Evolutionary conservation across 92 coral and sea anemone genomes (phyloP).

Genomic region (Epizoanthus scotinus): DNA sequence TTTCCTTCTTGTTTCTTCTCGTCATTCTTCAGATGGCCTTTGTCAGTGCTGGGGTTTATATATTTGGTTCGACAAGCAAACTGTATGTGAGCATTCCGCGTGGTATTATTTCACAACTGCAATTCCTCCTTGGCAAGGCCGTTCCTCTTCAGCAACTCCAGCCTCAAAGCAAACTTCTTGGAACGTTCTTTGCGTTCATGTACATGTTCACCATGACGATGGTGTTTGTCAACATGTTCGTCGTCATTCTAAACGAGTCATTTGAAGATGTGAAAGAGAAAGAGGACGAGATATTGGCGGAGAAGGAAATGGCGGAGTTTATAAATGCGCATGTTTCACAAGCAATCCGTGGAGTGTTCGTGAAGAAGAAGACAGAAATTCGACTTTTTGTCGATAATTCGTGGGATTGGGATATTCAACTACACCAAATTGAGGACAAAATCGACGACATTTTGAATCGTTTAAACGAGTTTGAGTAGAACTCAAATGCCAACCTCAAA

Average conservation of each 20-base stretch:
- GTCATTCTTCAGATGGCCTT: conserved; percentile 36
- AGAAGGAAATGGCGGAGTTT: conserved; percentile 27
- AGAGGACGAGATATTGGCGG: neutral
- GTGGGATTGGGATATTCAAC: neutral
- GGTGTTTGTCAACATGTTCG: neutral
- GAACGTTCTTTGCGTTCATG: conserved; percentile 3
- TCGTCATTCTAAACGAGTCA: too few relatives aligned
- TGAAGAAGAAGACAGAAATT: neutral
- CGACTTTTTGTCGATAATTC: neutral
- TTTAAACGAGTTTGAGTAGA: neutral
- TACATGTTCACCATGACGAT: conserved; percentile 27
- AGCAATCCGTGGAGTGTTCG: neutral
- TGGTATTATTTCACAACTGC: conserved; percentile 16
- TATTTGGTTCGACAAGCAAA: conserved; percentile 42
- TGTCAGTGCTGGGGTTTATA: conserved; percentile 37
- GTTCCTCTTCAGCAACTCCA: conserved; percentile 24
- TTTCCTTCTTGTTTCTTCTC: conserved; percentile 20
- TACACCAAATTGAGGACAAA: neutral
- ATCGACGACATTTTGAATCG: neutral
- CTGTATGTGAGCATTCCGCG: conserved; percentile 26
- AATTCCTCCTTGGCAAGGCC: conserved; percentile 33
- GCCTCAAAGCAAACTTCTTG: neutral
- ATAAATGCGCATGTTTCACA: neutral
- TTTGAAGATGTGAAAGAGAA: too few relatives aligned
- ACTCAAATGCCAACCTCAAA: too few relatives aligned